Evolutionary conservation across 1,140 invertebrate species (phyloP).

Genomic region (Drosophila gunungcola): DNA sequence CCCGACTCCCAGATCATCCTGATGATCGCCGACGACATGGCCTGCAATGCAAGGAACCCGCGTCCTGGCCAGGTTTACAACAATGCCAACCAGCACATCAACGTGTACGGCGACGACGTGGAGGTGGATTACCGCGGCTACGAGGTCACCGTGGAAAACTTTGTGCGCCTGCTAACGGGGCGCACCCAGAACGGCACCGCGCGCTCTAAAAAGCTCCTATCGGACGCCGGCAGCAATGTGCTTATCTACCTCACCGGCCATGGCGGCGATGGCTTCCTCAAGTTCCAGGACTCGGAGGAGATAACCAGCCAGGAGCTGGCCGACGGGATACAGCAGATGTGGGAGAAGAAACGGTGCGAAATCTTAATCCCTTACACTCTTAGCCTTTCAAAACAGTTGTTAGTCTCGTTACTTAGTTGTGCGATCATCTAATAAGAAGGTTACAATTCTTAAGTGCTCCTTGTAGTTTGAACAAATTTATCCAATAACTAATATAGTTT

Average conservation of each 20-base stretch:
- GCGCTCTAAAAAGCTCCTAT: constrained; percentile 96
- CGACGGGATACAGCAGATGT: constrained; percentile 99
- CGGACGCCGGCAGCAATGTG: constrained; percentile 99
- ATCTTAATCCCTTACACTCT: background rate
- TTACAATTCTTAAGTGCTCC: too few species aligned
- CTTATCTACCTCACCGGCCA: constrained; percentile 98
- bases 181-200: constrained; percentile 95
- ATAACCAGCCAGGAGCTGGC: constrained; percentile 99
- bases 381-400: too few species aligned
- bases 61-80: constrained; percentile 99
- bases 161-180: constrained; percentile 97
- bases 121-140: constrained; percentile 99
- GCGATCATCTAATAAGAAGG: too few species aligned
- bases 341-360: constrained; percentile 95
- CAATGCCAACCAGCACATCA: constrained; percentile 98
- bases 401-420: too few species aligned
- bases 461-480: too few species aligned
- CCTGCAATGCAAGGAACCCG: constrained; percentile 99
- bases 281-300: constrained; percentile 99
- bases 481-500: too few species aligned
- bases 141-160: constrained; percentile 99
- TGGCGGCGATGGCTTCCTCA: constrained; percentile 99
- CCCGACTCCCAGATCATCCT: constrained; percentile 98
- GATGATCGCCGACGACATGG: constrained; percentile 99
- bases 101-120: constrained; percentile 99